Base-by-base conservation (phyloP, 1,140 invertebrate genomes). In the Diuraphis noxia region DNA sequence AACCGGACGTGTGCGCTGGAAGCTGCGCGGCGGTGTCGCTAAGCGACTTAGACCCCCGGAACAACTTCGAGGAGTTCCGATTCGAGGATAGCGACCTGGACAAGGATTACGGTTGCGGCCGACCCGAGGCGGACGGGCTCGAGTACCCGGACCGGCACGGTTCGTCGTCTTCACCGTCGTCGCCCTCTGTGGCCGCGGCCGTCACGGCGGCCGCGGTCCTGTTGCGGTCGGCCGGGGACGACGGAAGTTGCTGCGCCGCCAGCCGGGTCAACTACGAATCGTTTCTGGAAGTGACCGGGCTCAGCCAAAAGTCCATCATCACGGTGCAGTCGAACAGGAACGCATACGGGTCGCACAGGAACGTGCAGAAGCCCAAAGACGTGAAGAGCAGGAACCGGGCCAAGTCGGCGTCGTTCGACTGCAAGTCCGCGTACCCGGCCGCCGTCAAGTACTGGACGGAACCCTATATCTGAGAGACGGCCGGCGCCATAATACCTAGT, bases 51-150 rank as follows among this genome's bases (percentile, higher is more conserved):
- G 91, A 92, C 46, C 91, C 86, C 2, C n/a, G 84, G 85, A 92
- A 97, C 93, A 96, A 96, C 93, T 97, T 97, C 93, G 96, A 97
- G 93, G 96, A 97, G 93, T 97, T 97, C 93, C 96, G 96, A 93
- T 94, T 97, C 92, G 96, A 97, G 92, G 96, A 97, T 88, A 95
- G 96, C 93, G 96, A 97, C 93, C 94, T 97, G 36, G 96, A 95
- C 13, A 95, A 92, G 34, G 92, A 93, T 30, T 92, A 92, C 34
- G 56, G 91, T 41, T 79, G 92, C 34, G 56, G 91, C 34, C 85
- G 92, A 10, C 25, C 85, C 9, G 86, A 84, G 23, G 88, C 89
- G 19, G 82, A 95, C 91, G 95, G 95, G 89, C 95, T 95, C 49
- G 95, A 95, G 92, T 94, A 95, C 92, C 94, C 94, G 34, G 95